phyloP scores from a whole-genome alignment of 2,888 invertebrate species.

The Agonopterix heracliana region DNA sequence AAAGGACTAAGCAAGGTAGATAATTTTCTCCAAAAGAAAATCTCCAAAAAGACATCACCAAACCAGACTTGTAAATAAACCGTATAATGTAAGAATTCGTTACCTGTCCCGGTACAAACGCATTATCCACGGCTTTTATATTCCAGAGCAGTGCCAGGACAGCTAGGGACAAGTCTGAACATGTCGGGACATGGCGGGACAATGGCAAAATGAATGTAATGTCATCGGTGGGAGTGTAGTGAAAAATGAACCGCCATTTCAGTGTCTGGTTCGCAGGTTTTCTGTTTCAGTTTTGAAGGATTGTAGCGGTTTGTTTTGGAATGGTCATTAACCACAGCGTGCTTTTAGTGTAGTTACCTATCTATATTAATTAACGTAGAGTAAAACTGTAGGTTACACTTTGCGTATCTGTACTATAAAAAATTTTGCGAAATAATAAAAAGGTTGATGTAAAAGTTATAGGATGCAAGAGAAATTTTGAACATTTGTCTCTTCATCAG shows the following conservation, averaged over 20 bases:
- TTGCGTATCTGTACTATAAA: too few species aligned
- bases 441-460: too few species aligned
- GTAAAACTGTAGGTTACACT: too few species aligned
- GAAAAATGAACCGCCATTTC: slow-evolving; percentile 33
- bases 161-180: slow-evolving; percentile 18
- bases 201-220: slow-evolving; percentile 39
- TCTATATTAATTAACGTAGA: too few species aligned
- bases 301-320: not conserved
- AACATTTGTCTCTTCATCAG: too few species aligned
- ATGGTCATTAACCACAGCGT: too few species aligned
- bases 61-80: slow-evolving; percentile 7
- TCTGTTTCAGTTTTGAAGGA: not conserved
- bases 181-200: slow-evolving; percentile 27
- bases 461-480: too few species aligned
- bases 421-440: too few species aligned
- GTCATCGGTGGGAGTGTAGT: slow-evolving; percentile 32
- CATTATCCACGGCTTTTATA: slow-evolving; percentile 15
- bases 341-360: too few species aligned
- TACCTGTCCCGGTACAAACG: slow-evolving; percentile 11
- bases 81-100: slow-evolving; percentile 9
- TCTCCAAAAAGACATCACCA: not conserved
- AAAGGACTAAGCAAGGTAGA: too few species aligned
- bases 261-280: slow-evolving; percentile 2
- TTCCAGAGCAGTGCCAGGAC: slow-evolving; percentile 11
- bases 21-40: too few species aligned